Evolutionary conservation across 2,888 invertebrate species (phyloP).

Genomic region (Dryococelus australis): DNA sequence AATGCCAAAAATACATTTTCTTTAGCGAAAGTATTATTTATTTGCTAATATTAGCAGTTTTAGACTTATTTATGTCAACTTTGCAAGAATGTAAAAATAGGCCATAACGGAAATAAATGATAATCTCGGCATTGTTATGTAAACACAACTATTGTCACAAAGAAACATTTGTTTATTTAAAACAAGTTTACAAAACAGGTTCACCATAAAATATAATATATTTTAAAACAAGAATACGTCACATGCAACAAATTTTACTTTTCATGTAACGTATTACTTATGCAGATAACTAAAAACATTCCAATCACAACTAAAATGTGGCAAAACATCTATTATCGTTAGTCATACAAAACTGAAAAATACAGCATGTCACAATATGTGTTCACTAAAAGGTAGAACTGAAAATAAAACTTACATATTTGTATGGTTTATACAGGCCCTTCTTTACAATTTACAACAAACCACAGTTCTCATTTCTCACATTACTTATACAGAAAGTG

Average conservation of each 20-base stretch:
- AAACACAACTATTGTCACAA: neutral
- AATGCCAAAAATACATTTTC: neutral
- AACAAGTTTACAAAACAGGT: neutral
- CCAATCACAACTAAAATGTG: neutral
- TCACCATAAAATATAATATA: neutral
- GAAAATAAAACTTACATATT: neutral
- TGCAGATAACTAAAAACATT: neutral
- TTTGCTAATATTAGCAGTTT: neutral
- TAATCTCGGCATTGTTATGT: neutral
- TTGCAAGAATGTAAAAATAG: neutral
- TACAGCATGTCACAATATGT: neutral
- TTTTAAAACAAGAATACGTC: neutral
- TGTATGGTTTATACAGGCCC: neutral
- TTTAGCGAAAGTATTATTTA: neutral
- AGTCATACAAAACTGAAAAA: neutral
- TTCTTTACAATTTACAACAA: neutral
- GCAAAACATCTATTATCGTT: neutral
- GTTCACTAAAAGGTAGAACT: neutral
- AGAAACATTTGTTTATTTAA: neutral
- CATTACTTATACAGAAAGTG: neutral
- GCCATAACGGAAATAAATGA: neutral
- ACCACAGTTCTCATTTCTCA: neutral
- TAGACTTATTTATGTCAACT: neutral
- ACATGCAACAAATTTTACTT: neutral
- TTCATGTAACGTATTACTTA: neutral